phyloP scores from a whole-genome alignment of 2,888 invertebrate genomes.

The Pheosia tremula region DNA sequence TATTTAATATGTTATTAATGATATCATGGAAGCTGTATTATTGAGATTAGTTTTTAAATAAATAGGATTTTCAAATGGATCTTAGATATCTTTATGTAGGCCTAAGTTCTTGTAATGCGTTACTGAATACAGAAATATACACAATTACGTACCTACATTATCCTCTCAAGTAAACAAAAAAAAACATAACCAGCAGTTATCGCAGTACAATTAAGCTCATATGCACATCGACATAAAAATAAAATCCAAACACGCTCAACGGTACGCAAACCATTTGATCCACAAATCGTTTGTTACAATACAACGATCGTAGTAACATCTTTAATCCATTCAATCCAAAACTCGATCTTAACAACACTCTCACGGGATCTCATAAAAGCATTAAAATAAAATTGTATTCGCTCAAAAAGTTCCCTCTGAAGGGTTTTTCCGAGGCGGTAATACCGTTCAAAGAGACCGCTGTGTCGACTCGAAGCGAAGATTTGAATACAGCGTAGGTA shows the following conservation, averaged over 20 bases:
- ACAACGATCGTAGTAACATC: slow-evolving; percentile 7
- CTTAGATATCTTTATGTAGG: no score
- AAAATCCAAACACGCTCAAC: neutral
- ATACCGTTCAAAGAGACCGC: slow-evolving; percentile 50
- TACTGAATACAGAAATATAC: no score
- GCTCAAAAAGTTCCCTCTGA: slow-evolving; percentile 31
- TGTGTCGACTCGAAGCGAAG: slow-evolving; percentile 30
- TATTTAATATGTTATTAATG: slow-evolving; percentile 11
- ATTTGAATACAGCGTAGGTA: slow-evolving; percentile 45
- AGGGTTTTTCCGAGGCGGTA: slow-evolving; percentile 39
- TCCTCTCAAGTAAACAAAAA: no score
- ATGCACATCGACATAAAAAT: neutral
- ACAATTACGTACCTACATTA: no score
- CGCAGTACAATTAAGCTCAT: neutral
- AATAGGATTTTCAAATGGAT: neutral
- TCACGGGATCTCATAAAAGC: slow-evolving; percentile 33
- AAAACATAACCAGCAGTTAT: neutral
- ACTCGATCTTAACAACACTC: slow-evolving; percentile 24
- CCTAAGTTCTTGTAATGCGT: no score
- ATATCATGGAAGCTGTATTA: neutral
- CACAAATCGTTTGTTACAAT: neutral
- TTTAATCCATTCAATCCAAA: slow-evolving; percentile 12
- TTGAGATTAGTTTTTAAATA: neutral
- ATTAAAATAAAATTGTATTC: slow-evolving; percentile 43
- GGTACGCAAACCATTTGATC: neutral